Conservation (phyloP, 30 jellyfish, hydroid and myxozoan genomes). For the Pseudorhiza aurosa region DNA sequence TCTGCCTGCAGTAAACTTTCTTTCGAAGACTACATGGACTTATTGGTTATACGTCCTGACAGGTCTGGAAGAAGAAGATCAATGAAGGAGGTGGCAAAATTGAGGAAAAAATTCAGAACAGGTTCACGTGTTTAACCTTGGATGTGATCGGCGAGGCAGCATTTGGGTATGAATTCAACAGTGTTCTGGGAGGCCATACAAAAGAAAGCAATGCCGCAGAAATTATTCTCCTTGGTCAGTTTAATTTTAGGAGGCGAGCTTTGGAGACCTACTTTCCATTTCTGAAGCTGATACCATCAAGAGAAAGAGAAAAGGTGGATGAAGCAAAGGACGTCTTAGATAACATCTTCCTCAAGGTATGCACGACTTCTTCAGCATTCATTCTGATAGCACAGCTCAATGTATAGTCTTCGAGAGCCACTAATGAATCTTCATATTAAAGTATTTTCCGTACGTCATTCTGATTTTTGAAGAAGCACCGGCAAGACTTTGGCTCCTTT, state of each 20-base stretch:
- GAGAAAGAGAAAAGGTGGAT: neutral
- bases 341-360: conserved; percentile 11
- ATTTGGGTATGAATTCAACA: conserved; percentile 36
- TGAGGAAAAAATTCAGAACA: conserved; percentile 17
- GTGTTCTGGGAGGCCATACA: neutral
- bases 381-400: too few relatives aligned
- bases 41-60: neutral
- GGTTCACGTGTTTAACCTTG: conserved; percentile 23
- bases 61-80: conserved; percentile 24
- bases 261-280: conserved; percentile 25
- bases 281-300: conserved; percentile 7
- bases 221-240: conserved; percentile 14
- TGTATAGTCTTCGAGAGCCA: too few relatives aligned
- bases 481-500: too few relatives aligned
- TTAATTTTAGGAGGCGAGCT: conserved; percentile 3
- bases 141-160: conserved; percentile 47
- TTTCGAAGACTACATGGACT: too few relatives aligned
- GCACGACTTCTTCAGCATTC: neutral
- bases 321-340: neutral
- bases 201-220: conserved; percentile 47
- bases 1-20: too few relatives aligned
- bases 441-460: too few relatives aligned
- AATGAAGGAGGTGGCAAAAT: neutral
- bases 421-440: too few relatives aligned
- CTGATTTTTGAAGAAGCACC: too few relatives aligned